A percentile compares a stretch with the other conserved stretches of the same genome.
These are phyloP conservation scores for Daubentonia madagascariensis DNA, from an alignment of 2,113 vertebrate species.

Conservation along the genomic window DNA sequence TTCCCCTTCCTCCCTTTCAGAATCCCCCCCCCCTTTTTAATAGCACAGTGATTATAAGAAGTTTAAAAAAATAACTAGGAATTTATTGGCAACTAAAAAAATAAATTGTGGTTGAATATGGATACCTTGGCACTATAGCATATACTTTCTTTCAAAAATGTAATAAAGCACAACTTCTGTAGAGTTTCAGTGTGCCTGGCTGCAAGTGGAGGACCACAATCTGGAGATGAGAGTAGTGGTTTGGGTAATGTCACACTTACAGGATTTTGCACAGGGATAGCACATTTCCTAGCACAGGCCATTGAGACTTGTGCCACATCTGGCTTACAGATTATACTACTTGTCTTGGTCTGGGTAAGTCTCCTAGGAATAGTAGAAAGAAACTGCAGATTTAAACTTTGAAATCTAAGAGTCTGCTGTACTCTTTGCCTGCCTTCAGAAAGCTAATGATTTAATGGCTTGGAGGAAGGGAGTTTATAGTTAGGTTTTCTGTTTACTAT, in stretches of 20 bases:
- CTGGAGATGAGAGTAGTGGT: background rate
- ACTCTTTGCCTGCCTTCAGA: background rate
- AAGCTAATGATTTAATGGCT: background rate
- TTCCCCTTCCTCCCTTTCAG: background rate
- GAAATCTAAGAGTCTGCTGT: background rate
- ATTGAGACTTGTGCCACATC: background rate
- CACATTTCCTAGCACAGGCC: background rate
- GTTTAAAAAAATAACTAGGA: conserved; percentile 23
- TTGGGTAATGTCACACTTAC: background rate
- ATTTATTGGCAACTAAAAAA: background rate
- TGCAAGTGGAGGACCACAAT: background rate
- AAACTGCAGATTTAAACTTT: background rate
- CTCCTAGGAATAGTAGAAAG: background rate
- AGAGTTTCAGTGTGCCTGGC: background rate
- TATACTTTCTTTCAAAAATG: background rate
- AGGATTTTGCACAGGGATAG: background rate
- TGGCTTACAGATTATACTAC: background rate
- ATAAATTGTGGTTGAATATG: background rate
- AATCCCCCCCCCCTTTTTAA: background rate
- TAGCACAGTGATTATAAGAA: background rate
- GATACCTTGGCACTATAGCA: background rate
- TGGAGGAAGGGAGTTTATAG: background rate
- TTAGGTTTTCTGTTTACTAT: conserved; percentile 14
- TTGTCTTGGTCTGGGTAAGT: background rate
- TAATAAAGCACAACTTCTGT: background rate